These are phyloP conservation scores for Leucania comma DNA, from an alignment of 2,888 invertebrate species.

Conservation along the genomic window DNA sequence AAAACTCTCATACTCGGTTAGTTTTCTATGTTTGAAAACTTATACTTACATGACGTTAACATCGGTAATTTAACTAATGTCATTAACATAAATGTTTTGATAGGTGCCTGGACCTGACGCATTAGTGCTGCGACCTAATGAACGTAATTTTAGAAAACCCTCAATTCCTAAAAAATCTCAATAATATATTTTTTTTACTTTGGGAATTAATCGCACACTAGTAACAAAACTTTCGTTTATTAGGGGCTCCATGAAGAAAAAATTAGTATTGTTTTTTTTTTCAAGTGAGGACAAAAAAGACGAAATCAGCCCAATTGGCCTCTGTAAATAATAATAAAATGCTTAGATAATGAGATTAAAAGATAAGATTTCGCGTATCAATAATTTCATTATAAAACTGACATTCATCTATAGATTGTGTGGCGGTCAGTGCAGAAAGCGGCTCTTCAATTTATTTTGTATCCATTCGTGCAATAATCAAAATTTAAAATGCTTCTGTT, in stretches of 20 bases:
- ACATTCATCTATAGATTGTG: not conserved
- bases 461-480: not conserved
- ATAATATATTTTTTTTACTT: no score
- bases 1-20: no score
- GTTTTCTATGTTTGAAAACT: no score
- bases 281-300: not conserved
- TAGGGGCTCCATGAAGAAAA: not conserved
- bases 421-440: not conserved
- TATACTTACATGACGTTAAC: no score
- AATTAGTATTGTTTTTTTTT: not conserved
- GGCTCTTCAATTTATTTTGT: not conserved
- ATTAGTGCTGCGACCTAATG: no score
- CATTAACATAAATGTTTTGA: no score
- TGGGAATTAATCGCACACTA: no score
- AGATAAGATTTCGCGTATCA: constrained; percentile 30
- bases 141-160: no score
- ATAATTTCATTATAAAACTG: not conserved
- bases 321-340: not conserved
- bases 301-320: not conserved
- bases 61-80: no score
- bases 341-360: not conserved
- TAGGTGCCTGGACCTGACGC: no score
- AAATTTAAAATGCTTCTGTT: constrained; percentile 26
- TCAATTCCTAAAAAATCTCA: no score
- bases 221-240: not conserved